Evolutionary conservation across 2,888 invertebrate species (phyloP), one percentile per base, ranked within the genome.

Genomic region (Geotrupes spiniger): DNA sequence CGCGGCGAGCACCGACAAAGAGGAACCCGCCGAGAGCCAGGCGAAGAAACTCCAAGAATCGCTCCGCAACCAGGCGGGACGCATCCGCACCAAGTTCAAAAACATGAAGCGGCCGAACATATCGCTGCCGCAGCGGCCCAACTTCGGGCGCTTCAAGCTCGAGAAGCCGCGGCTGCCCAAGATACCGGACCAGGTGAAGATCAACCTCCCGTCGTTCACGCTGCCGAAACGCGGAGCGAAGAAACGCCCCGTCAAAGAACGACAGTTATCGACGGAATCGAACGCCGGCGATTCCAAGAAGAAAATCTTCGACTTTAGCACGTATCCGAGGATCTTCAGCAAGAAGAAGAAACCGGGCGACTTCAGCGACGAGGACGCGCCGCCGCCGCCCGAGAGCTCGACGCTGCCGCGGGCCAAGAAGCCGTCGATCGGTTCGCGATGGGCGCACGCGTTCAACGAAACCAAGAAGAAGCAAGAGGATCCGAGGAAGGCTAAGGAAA

Each of bases 261-360:
- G 72, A 61, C 73, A 73, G 54, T 65, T 68, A 46, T 74, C 76
- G 43, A 80, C 79, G 33, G 77, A 78, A 59, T 76, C 78, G 4
- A 74, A 75, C 25, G 73, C 71, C 15, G 77, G 76, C 37, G 76
- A 78, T 33, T 76, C 76, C 37, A 79, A 78, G 59, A 81, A 79
- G 61, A 80, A 78, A 58, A 76, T 79, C 55, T 86, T 89, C 63
- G 87, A 87, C 70, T 83, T 87, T 54, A 82, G 83, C 59, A 90
- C 91, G 0, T 89, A 87, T 66, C 91, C 91, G 0, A 80, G 89
- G 59, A 78, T 90, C 56, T 83, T 85, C 61, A 71, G 69, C 49
- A 54, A 48, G 12, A 64, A 61, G 29, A 76, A 76, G 60, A 77
- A 78, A 62, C 75, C 75, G 58, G 68, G 71, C 2, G 52, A 53